Conservation (phyloP, 2,113 vertebrate genomes). For the Atractosteus spatula region DNA sequence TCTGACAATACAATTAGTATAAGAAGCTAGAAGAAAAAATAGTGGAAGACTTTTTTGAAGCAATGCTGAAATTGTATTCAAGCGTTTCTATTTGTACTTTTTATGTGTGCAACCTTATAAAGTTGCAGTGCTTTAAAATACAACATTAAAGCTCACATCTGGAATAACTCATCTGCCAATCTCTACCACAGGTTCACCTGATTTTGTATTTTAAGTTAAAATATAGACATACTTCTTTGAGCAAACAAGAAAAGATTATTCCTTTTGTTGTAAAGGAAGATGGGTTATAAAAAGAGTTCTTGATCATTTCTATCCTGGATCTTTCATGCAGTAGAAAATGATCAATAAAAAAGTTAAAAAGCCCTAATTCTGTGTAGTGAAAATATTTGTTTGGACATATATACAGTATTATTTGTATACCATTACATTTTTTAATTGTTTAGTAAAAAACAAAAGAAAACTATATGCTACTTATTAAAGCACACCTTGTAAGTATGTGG, state of each 20-base stretch:
- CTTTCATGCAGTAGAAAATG: no score
- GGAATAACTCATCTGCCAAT: background rate
- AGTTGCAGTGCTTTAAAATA: background rate
- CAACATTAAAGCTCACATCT: background rate
- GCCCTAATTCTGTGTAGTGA: background rate
- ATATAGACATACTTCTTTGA: background rate
- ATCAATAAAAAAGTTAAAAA: no score
- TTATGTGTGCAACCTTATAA: background rate
- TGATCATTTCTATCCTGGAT: no score
- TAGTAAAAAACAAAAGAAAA: conserved; percentile 36
- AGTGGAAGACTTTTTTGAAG: background rate
- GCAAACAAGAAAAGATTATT: background rate
- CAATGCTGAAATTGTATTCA: background rate
- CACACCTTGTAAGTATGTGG: background rate
- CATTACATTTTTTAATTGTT: conserved; percentile 41
- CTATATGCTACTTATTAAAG: conserved; percentile 15
- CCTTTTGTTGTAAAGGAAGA: no score
- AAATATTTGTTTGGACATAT: conserved; percentile 42
- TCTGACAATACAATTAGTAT: background rate
- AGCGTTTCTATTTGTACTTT: background rate
- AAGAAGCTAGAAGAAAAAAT: background rate
- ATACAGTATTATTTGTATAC: conserved; percentile 54
- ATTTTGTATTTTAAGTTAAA: no score
- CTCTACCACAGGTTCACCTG: no score
- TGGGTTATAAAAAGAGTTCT: no score